Evolutionary conservation across 1,140 invertebrate species (phyloP).

Genomic region (Stegodyphus dumicola): DNA sequence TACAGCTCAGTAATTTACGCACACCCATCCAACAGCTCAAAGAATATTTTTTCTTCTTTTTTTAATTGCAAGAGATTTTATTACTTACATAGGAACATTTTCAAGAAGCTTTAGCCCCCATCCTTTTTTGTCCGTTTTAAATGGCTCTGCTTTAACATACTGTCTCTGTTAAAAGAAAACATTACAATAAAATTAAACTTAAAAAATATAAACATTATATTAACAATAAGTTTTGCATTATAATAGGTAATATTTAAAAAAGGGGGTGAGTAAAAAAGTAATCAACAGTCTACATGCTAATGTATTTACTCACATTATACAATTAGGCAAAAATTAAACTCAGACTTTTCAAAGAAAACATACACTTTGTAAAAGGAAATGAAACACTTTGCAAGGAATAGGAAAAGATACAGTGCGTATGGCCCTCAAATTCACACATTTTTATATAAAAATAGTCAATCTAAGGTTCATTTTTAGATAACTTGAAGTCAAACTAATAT

Average conservation of each 20-base stretch:
- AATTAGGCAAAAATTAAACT: no score
- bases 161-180: constrained; percentile 70
- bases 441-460: no score
- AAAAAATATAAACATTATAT: neutral
- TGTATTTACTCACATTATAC: no score
- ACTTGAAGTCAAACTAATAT: no score
- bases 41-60: neutral
- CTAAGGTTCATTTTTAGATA: no score
- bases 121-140: constrained; percentile 93
- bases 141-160: constrained; percentile 87
- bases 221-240: neutral
- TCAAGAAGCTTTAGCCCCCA: constrained; percentile 86
- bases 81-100: constrained; percentile 72
- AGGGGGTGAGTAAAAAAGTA: neutral
- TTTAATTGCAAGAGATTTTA: neutral
- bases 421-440: no score
- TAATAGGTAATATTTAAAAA: neutral
- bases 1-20: no score
- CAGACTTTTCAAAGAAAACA: no score
- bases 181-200: neutral
- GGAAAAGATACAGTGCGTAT: no score
- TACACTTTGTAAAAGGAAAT: no score
- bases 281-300: neutral
- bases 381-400: no score
- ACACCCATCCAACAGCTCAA: no score